A percentile compares a stretch with the other conserved stretches of the same genome.
Evolutionary conservation across 2,888 invertebrate species (phyloP).

Genomic region (Fabriciana adippe): DNA sequence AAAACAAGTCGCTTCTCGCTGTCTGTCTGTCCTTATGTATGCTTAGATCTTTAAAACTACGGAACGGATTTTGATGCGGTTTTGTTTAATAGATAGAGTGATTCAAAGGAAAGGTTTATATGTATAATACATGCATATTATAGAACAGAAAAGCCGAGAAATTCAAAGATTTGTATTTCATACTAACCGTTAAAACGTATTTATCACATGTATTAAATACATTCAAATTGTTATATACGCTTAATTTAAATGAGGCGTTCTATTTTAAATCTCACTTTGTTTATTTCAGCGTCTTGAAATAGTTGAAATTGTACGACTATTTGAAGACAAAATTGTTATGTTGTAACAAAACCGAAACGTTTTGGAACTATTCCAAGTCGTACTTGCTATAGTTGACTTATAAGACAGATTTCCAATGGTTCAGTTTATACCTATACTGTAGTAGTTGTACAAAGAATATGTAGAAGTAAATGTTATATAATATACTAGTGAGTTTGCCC

Average conservation of each 20-base stretch:
- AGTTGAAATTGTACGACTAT: slow-evolving; percentile 15
- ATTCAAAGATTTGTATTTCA: no score
- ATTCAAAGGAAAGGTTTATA: no score
- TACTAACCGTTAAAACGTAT: no score
- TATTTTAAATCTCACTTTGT: slow-evolving; percentile 7
- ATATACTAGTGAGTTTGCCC: neutral
- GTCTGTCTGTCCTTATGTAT: no score
- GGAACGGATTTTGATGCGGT: no score
- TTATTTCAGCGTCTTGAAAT: slow-evolving; percentile 9
- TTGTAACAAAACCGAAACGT: slow-evolving; percentile 24
- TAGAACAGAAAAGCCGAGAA: no score
- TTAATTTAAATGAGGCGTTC: neutral
- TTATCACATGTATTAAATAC: no score
- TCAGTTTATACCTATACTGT: slow-evolving; percentile 9
- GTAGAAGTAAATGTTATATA: neutral
- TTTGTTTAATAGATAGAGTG: no score
- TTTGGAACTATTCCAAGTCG: slow-evolving; percentile 18
- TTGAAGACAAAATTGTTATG: slow-evolving; percentile 22
- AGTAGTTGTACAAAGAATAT: neutral
- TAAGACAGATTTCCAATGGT: slow-evolving; percentile 18
- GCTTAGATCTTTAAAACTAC: no score
- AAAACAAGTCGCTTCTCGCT: no score
- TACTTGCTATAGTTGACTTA: slow-evolving; percentile 22
- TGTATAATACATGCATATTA: no score
- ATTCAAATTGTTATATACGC: no score